These are phyloP conservation scores for Synergus gifuensis DNA, from an alignment of 2,888 invertebrate genomes.

Conservation along the genomic window DNA sequence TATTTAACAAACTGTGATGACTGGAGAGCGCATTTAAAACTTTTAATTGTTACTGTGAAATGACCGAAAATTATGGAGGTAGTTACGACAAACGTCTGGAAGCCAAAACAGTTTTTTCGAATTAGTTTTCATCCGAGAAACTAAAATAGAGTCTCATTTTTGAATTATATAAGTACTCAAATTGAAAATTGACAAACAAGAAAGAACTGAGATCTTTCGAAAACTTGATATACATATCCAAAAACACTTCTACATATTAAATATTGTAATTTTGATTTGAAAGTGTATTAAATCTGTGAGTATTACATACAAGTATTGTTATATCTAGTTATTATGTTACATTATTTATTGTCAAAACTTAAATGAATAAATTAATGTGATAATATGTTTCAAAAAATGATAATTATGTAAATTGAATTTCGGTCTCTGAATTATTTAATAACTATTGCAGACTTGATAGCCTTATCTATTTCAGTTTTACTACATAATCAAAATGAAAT, in stretches of 20 bases:
- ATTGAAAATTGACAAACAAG: too few species aligned
- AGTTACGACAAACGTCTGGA: background rate
- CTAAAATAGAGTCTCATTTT: background rate
- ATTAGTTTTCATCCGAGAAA: background rate
- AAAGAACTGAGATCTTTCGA: background rate
- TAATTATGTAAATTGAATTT: background rate
- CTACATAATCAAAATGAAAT: constrained; percentile 57
- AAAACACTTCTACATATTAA: background rate
- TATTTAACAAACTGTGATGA: too few species aligned
- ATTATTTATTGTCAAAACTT: constrained; percentile 5
- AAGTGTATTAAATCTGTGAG: background rate
- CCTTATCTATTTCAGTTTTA: background rate
- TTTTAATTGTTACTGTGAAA: background rate
- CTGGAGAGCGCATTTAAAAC: too few species aligned
- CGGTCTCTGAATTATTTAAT: background rate
- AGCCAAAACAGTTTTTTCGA: background rate
- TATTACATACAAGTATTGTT: constrained; percentile 1
- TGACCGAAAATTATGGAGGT: background rate
- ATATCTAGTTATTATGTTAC: constrained; percentile 7
- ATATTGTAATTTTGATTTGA: background rate
- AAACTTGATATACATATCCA: background rate
- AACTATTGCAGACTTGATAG: background rate
- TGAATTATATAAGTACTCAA: background rate
- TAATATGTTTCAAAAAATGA: background rate
- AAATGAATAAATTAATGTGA: constrained; percentile 23